A percentile compares a stretch with the other conserved stretches of the same genome.
Evolutionary conservation across 2,113 vertebrate species (phyloP).

Genomic region (Coryphaenoides rupestris): DNA sequence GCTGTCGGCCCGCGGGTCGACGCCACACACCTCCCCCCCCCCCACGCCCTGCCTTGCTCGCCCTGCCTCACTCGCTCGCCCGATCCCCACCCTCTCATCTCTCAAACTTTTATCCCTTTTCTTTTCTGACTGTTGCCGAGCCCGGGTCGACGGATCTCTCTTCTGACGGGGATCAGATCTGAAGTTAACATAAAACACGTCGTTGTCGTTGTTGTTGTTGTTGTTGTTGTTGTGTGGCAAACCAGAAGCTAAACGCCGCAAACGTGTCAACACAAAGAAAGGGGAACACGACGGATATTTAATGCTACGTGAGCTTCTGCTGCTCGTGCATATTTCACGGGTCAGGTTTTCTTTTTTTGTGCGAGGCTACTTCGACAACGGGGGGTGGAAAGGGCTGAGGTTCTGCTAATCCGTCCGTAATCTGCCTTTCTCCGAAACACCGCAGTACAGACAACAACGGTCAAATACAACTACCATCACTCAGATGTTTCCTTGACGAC

Average conservation of each 20-base stretch:
- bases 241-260: background rate
- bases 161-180: constrained; percentile 36
- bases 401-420: no score
- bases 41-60: no score
- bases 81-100: no score
- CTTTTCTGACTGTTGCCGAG: constrained; percentile 15
- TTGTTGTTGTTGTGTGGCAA: constrained; percentile 37
- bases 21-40: no score
- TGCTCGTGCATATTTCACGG: constrained; percentile 28
- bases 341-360: constrained; percentile 21
- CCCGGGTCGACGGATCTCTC: background rate
- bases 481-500: no score
- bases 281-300: constrained; percentile 19
- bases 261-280: constrained; percentile 5
- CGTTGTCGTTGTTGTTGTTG: no score
- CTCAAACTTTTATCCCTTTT: constrained; percentile 36
- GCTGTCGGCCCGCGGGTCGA: no score
- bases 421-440: no score
- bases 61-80: no score
- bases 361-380: constrained; percentile 26
- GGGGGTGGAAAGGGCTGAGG: constrained; percentile 26
- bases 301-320: constrained; percentile 8
- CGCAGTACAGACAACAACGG: no score
- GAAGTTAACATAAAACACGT: constrained; percentile 28
- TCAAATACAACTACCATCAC: no score